A percentile compares a stretch with the other conserved stretches of the same genome.
These are phyloP conservation scores for Chauna torquata DNA, from an alignment of 2,113 vertebrate genomes.

Conservation along the genomic window DNA sequence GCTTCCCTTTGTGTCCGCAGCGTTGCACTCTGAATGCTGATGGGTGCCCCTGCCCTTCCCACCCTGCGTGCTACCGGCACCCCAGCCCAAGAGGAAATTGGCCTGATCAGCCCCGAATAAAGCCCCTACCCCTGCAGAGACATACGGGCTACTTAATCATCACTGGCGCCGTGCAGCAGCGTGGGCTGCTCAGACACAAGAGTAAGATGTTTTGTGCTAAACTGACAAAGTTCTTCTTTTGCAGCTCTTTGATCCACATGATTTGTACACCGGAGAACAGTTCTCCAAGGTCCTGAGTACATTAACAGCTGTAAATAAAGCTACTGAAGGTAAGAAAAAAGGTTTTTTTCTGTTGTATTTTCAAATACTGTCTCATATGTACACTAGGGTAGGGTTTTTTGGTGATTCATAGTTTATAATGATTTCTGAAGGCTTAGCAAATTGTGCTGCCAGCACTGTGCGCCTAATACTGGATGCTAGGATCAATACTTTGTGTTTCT, in stretches of 20 bases:
- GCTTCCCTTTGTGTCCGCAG: neutral
- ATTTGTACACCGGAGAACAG: conserved; percentile 89
- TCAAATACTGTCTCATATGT: neutral
- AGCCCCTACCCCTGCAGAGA: neutral
- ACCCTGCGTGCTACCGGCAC: fast-evolving
- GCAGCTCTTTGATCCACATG: conserved; percentile 91
- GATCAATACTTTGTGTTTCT: neutral
- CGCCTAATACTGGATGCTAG: neutral
- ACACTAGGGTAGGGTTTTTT: neutral
- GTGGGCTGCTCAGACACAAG: neutral
- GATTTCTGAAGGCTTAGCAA: neutral
- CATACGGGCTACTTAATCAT: neutral
- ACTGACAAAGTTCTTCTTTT: conserved; percentile 31
- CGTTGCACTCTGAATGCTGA: neutral
- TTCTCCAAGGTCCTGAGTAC: conserved; percentile 90
- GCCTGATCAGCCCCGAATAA: neutral
- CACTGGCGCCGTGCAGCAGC: neutral
- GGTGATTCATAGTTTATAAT: neutral
- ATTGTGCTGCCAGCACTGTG: neutral
- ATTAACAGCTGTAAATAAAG: conserved; percentile 89
- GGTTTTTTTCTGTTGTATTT: neutral
- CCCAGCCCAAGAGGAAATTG: neutral
- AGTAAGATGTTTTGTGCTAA: neutral
- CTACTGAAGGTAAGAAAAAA: conserved; percentile 88
- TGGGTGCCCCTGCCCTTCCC: neutral